Evolutionary conservation across 2,113 vertebrate species (phyloP).

Genomic region (Cyanoramphus novaezelandiae): DNA sequence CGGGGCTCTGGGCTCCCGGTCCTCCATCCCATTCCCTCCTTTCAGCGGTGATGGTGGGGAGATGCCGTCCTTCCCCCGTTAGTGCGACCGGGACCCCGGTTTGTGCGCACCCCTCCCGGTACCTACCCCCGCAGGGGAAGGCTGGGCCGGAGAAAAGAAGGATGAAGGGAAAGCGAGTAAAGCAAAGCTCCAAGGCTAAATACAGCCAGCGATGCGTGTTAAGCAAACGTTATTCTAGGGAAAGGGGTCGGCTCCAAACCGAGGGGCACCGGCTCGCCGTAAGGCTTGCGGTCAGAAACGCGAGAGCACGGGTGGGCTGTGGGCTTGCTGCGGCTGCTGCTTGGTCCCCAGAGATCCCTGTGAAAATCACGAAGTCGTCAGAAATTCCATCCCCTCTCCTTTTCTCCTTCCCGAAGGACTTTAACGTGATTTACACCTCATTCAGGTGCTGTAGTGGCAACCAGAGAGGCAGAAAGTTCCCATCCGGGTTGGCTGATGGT

Average conservation of each 20-base stretch:
- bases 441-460: not conserved
- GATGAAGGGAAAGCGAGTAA: fast-evolving
- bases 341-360: not conserved
- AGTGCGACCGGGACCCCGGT: not conserved
- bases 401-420: not conserved
- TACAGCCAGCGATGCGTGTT: too few species aligned
- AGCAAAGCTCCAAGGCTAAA: not conserved
- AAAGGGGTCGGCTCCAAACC: not conserved
- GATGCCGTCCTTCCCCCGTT: too few species aligned
- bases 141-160: too few species aligned
- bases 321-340: not conserved
- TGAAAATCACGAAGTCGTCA: not conserved
- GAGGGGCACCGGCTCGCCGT: not conserved
- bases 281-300: not conserved
- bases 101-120: fast-evolving
- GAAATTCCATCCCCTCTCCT: not conserved
- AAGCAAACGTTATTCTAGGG: not conserved
- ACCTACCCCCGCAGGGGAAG: too few species aligned
- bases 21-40: not conserved
- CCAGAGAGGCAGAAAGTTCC: not conserved
- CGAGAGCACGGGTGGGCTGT: fast-evolving
- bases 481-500: not conserved
- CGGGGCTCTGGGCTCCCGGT: not conserved
- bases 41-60: not conserved
- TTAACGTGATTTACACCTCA: not conserved